These are phyloP conservation scores for Cyanoramphus novaezelandiae DNA, from an alignment of 2,113 vertebrate genomes.

Conservation along the genomic window DNA sequence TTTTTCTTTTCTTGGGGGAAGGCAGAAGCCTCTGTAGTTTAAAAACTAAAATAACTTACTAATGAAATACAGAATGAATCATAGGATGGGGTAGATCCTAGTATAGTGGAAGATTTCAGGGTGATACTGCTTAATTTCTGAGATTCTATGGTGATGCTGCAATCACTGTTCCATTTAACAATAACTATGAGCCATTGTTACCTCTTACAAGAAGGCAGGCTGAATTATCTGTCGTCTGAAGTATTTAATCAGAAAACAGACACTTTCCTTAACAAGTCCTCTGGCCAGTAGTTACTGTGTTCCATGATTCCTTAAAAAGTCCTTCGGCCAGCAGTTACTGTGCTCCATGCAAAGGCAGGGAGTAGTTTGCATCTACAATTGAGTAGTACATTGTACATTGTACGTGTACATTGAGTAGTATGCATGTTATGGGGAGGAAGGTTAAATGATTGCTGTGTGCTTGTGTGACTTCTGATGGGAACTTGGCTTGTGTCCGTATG, in stretches of 20 bases:
- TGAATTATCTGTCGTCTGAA: not conserved
- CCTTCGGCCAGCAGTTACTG: not conserved
- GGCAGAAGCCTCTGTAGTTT: not conserved
- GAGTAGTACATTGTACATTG: no score
- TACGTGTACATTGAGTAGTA: not conserved
- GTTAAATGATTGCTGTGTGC: accelerated
- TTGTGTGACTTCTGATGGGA: not conserved
- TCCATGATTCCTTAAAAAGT: accelerated
- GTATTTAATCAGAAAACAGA: not conserved
- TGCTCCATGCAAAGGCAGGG: accelerated
- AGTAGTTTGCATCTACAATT: no score
- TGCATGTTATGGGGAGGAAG: accelerated
- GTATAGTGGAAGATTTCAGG: not conserved
- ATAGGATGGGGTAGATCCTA: not conserved
- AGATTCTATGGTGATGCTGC: not conserved
- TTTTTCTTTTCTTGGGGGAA: not conserved
- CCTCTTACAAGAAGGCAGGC: not conserved
- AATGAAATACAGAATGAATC: not conserved
- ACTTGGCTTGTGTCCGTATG: accelerated
- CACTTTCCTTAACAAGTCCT: accelerated
- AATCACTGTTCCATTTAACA: not conserved
- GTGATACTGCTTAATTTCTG: not conserved
- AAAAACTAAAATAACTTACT: not conserved
- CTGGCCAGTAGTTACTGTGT: not conserved
- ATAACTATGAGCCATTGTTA: not conserved